Evolutionary conservation across 2,113 vertebrate genomes (phyloP).

Genomic region (Zosterops lateralis): DNA sequence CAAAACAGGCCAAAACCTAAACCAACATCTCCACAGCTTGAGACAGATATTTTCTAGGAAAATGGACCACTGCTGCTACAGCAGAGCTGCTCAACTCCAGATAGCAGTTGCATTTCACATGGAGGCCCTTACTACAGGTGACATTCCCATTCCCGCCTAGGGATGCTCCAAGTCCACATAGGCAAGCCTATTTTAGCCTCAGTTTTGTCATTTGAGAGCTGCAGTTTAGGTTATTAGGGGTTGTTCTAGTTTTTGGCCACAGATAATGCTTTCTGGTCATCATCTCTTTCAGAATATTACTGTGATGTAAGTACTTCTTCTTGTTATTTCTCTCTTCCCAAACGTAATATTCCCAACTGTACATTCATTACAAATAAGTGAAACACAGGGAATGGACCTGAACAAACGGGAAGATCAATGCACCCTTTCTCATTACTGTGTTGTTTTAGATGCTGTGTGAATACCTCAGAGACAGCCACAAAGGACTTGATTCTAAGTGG

Average conservation of each 20-base stretch:
- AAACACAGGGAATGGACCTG: not conserved
- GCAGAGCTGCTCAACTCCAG: not conserved
- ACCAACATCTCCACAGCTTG: not conserved
- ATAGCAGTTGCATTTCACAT: not conserved
- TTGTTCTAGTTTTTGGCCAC: not conserved
- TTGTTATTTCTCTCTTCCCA: not conserved
- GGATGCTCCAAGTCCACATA: not conserved
- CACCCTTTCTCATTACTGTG: not conserved
- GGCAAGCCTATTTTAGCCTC: not conserved
- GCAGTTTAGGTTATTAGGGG: not conserved
- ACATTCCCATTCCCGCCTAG: not conserved
- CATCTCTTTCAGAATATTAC: not conserved
- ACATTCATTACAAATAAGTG: not conserved
- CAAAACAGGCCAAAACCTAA: not conserved
- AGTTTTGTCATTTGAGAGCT: not conserved
- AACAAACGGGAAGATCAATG: not conserved
- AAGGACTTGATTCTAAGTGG: not conserved
- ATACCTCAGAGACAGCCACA: not conserved
- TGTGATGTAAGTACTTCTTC: not conserved
- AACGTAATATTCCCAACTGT: not conserved
- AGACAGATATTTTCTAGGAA: not conserved
- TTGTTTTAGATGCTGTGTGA: not conserved
- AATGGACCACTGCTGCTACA: not conserved
- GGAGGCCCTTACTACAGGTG: not conserved
- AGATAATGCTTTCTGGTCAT: not conserved